Base-by-base conservation (phyloP, 1,140 invertebrate genomes). In the Bombus turneri region DNA sequence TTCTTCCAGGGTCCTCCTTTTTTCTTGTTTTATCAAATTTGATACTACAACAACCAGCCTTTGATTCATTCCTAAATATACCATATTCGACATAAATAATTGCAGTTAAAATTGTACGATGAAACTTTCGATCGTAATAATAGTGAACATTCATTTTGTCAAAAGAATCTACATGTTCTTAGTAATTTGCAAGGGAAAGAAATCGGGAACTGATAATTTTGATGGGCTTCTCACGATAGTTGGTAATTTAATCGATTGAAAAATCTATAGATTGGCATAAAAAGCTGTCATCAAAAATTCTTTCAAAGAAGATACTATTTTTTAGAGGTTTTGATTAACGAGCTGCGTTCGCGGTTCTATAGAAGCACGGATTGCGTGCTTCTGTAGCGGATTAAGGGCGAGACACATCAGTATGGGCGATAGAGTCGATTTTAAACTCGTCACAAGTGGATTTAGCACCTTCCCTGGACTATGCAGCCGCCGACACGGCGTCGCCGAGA, bases 401-500 rank as follows among this genome's bases (percentile, higher is more conserved):
- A 83, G 77, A 87, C 87, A 87, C 92, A 93, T 94, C 90, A 91
- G 91, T 93, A 93, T 92, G 92, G 87, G 89, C 88, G 91, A 78
- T 89, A 83, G 87, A 92, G 88, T 91, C 91, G 90, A 92, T 94
- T 93, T 93, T 92, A 94, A 94, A 94, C 91, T 94, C 89, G 89
- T 94, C 91, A 90, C 90, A 93, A 95, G 94, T 95, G 93, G 94
- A 95, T 95, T 94, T 94, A 90, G 88, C 78, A 89, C 90, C 83
- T 92, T 92, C 88, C 76, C 78, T 80, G 89, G 89, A 91, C 91
- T 89, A 89, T 85, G 88, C 85, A 89, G 87, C 88, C 79, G 86
- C 83, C 76, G 43, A 15, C 66, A 53, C 53, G 74, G 57, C 79
- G 88, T 64, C 78, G 88, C 77, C 77, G 85, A 85, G 84, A 76